phyloP scores from a whole-genome alignment of 92 coral and sea anemone genomes.

The Epizoanthus ramosus region DNA sequence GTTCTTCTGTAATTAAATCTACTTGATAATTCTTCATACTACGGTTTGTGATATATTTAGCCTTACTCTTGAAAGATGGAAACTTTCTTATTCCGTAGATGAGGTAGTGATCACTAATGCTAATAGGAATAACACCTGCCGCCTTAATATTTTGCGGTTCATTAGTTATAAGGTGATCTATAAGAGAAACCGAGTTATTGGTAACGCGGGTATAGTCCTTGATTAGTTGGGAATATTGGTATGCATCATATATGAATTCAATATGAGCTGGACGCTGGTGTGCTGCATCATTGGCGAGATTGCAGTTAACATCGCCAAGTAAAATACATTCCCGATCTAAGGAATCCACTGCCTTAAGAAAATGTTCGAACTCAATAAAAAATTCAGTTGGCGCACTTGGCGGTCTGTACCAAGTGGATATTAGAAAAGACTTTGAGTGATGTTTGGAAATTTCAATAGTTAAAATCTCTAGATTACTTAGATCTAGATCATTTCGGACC shows the following conservation, averaged over 20 bases:
- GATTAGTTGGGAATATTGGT: slow-evolving; percentile 21
- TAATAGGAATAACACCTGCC: slow-evolving; percentile 14
- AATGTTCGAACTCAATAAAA: slow-evolving; percentile 8
- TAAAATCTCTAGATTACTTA: slow-evolving; percentile 1
- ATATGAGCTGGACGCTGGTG: neutral
- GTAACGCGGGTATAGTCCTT: slow-evolving; percentile 32
- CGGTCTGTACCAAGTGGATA: slow-evolving; percentile 35
- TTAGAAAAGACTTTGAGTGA: neutral
- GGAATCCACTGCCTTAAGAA: slow-evolving; percentile 12
- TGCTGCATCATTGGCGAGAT: neutral
- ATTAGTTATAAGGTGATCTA: slow-evolving; percentile 14
- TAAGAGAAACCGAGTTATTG: slow-evolving; percentile 2
- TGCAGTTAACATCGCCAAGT: slow-evolving; percentile 9
- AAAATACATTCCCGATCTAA: slow-evolving; percentile 10
- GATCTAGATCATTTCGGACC: slow-evolving; percentile 11
- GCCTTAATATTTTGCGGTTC: slow-evolving; percentile 17
- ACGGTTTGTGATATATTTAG: slow-evolving; percentile 20
- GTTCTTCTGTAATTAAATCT: neutral
- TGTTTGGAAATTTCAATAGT: slow-evolving; percentile 24
- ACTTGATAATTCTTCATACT: slow-evolving; percentile 7
- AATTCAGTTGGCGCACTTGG: slow-evolving; percentile 14
- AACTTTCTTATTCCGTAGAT: slow-evolving; percentile 27
- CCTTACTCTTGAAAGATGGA: slow-evolving; percentile 2
- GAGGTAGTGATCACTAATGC: slow-evolving; percentile 32
- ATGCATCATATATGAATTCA: slow-evolving; percentile 17